Evolutionary conservation across 2,113 vertebrate species (phyloP).

Genomic region (Hymenochirus boettgeri): DNA sequence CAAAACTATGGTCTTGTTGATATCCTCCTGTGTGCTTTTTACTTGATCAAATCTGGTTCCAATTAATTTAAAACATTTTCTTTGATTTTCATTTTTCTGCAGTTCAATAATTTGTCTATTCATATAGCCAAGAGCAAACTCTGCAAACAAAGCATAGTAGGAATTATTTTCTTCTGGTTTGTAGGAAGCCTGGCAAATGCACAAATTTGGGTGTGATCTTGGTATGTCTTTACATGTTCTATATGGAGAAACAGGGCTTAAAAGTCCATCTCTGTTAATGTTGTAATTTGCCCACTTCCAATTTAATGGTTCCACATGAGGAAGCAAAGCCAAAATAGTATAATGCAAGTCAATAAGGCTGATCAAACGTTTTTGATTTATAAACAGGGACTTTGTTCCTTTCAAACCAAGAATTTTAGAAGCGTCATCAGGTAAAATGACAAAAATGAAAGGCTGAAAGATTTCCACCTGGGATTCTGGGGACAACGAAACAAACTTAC

Average conservation of each 20-base stretch:
- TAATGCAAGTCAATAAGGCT: conserved; percentile 43
- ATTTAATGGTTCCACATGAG: not conserved
- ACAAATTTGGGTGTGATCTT: conserved; percentile 40
- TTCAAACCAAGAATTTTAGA: conserved; percentile 18
- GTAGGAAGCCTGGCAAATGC: conserved; percentile 38
- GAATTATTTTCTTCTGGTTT: conserved; percentile 22
- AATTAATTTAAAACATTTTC: conserved; percentile 22
- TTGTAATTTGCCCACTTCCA: not conserved
- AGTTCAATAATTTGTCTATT: conserved; percentile 29
- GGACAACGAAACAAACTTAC: conserved; percentile 24
- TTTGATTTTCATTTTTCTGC: not conserved
- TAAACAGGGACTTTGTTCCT: conserved; percentile 28
- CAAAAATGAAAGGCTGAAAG: conserved; percentile 40
- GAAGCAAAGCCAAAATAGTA: conserved; percentile 35
- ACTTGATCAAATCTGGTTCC: conserved; percentile 34
- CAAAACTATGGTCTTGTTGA: conserved; percentile 9
- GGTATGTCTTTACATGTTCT: conserved; percentile 40
- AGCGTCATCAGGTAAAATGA: conserved; percentile 36
- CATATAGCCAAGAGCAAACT: conserved; percentile 41
- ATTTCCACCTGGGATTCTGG: conserved; percentile 38
- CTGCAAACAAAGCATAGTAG: conserved; percentile 39
- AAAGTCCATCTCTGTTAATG: conserved; percentile 31
- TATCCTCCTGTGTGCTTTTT: conserved; percentile 16
- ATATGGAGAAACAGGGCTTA: conserved; percentile 29
- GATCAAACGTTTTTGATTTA: conserved; percentile 39